These are phyloP conservation scores for Oryzias melastigma DNA, from an alignment of 2,113 vertebrate species.

Conservation along the genomic window DNA sequence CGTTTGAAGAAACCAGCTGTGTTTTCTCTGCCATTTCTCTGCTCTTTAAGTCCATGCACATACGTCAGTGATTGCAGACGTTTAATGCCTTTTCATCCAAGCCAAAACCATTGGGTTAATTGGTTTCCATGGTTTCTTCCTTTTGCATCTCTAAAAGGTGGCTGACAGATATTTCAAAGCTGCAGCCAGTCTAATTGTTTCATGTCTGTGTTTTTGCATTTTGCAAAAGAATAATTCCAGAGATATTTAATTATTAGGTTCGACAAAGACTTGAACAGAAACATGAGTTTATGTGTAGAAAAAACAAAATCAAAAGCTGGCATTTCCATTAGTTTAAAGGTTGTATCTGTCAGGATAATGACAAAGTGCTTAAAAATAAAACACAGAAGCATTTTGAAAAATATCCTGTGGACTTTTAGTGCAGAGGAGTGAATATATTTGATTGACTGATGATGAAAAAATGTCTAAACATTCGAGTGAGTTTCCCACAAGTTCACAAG, in stretches of 20 bases:
- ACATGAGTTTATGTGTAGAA: too few species aligned
- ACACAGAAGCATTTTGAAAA: too few species aligned
- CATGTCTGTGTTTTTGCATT: slow-evolving; percentile 5
- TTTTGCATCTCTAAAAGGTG: slow-evolving; percentile 10
- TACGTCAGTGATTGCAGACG: too few species aligned
- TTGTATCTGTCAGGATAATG: too few species aligned
- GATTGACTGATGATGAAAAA: not conserved
- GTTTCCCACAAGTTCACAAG: not conserved
- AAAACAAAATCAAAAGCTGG: too few species aligned
- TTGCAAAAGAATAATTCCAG: not conserved
- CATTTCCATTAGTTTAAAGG: too few species aligned
- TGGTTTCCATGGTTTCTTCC: slow-evolving; percentile 40
- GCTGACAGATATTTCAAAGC: slow-evolving; percentile 27
- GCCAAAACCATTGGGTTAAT: slow-evolving; percentile 21
- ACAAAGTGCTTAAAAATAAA: too few species aligned
- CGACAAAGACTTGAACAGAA: not conserved
- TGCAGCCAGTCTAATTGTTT: slow-evolving; percentile 14
- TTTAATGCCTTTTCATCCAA: slow-evolving; percentile 1
- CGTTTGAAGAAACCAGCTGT: too few species aligned
- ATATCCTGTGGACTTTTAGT: not conserved
- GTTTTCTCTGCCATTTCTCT: too few species aligned
- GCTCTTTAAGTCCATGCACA: too few species aligned
- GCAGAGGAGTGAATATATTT: not conserved
- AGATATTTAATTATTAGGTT: slow-evolving; percentile 19
- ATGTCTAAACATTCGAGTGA: not conserved